phyloP scores from a whole-genome alignment of 2,888 invertebrate species.

The Monochamus alternatus region DNA sequence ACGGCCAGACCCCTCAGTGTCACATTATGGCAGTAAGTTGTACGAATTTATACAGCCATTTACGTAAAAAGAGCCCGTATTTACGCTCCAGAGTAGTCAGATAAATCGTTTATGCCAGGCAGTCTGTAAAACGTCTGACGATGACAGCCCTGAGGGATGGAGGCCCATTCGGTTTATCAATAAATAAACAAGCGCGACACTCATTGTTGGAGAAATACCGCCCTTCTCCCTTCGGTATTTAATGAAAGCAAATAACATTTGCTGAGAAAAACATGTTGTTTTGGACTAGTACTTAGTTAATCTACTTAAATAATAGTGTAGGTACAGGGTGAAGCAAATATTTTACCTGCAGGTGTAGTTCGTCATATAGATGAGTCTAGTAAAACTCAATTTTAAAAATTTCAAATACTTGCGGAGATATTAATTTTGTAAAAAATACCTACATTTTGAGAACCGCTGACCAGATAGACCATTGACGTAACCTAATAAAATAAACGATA shows the following conservation, averaged over 20 bases:
- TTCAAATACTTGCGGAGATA: too few relatives aligned
- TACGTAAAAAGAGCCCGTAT: constrained; percentile 61
- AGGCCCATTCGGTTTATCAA: constrained; percentile 34
- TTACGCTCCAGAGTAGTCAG: constrained; percentile 59
- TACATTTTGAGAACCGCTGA: too few relatives aligned
- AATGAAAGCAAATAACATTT: not conserved
- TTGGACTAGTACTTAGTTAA: too few relatives aligned
- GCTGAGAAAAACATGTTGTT: too few relatives aligned
- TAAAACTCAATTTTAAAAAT: too few relatives aligned
- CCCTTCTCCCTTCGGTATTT: not conserved
- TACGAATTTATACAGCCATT: constrained; percentile 65
- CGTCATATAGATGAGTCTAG: too few relatives aligned
- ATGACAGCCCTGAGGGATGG: constrained; percentile 35
- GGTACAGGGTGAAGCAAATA: too few relatives aligned
- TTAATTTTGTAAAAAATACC: too few relatives aligned
- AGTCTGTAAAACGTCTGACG: constrained; percentile 42
- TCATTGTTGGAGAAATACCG: constrained; percentile 17
- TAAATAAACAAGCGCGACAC: constrained; percentile 31
- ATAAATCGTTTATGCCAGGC: constrained; percentile 58
- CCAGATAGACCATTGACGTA: too few relatives aligned
- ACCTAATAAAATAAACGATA: too few relatives aligned
- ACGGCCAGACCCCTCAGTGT: constrained; percentile 57
- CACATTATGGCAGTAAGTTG: constrained; percentile 62
- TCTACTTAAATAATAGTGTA: too few relatives aligned
- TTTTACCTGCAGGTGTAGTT: too few relatives aligned